Evolutionary conservation across 2,888 invertebrate genomes (phyloP), one percentile per base, ranked within the genome.

Genomic region (Zygothrica quintamaculata): DNA sequence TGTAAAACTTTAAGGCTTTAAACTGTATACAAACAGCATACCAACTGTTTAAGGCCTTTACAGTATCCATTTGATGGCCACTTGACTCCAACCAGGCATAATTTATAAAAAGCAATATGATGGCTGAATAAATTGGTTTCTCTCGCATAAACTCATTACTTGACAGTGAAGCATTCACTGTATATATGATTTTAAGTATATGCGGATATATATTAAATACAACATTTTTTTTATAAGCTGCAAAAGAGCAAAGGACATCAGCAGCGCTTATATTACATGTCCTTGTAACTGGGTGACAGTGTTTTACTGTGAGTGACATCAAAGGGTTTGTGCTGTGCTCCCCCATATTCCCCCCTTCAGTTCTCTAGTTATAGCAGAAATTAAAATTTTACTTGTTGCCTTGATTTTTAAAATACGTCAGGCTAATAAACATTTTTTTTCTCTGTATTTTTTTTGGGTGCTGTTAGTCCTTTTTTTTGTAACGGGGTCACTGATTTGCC

Each of bases 81-180:
- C 57, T 57, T 47, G 50, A 47, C 25, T 64, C 51, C 51, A 52
- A 33, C 64, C 52, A 60, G 44, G 47, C 46, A 68, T 65, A 59
- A 68, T 66, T 77, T 61, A 48, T 9, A 58, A 77, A 60, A 65
- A 67, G 79, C 77, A 86, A 80, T 65, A 70, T 84, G 87, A 80
- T 82, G 84, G 62, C 65, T 61, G 68, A 80, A 86, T 82, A 82
- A 82, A 82, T 82, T 82, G 81, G 77, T 73, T 84, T 84, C 73
- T 77, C 75, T 59, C 78, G 81, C 77, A 86, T 75, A 73, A 86
- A 69, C 64, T 77, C 76, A 81, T 84, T 84, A 77, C 57, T 53
- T 59, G 74, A 58, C 66, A 69, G 52, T n/a, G 37, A 56, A 69
- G 56, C 58, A 72, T 64, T 37, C 65, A 44, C 60, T 34, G 34